Evolutionary conservation across 2,797 vertebrate species (phyloP), one percentile per base, ranked within the genome.

Genomic region (Oreochromis mossambicus): DNA sequence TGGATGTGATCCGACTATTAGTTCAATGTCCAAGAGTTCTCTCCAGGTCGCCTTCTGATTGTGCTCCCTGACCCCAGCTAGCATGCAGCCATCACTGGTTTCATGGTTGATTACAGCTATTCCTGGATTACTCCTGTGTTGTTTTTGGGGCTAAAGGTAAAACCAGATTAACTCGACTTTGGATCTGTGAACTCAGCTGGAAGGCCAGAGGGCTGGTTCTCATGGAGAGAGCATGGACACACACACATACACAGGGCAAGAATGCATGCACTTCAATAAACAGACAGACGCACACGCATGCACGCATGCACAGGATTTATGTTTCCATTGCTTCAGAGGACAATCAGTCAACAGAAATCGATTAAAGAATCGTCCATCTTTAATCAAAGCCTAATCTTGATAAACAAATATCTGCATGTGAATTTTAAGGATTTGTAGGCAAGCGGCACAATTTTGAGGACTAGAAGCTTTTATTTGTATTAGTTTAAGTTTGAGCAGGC

Each of bases 181-280:
- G 89, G 94, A 94, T 96, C 90, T 94, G 95, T 95, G 92, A 96
- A 96, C 89, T 96, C 95, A 96, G 92, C 87, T 93, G 94, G 95
- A 96, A 96, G 93, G 88, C 87, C 90, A 87, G 88, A 91, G 83
- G 89, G 87, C 82, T 84, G 86, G 90, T 95, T 95, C 93, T 95
- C 92, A 95, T 91, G 87, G 78, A 94, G 89, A 92, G 88, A 91
- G 83, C 83, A 82, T 55, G 89, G 80, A 90, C 87, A 90, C 84
- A 92, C 83, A 91, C 87, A 87, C 70, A 86, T 38, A 24, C 79
- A 87, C 68, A 6, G 63, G 78, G 75, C 68, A 83, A 41, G 17
- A 55, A 52, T 9, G 6, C 19, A 52, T 12, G 29, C 32, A 29
- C 66, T 56, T 26, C 51, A 56, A 75, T 51, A 77, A 48, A 83